These are phyloP conservation scores for Luscinia megarhynchos DNA, from an alignment of 2,797 vertebrate genomes.

Conservation along the genomic window DNA sequence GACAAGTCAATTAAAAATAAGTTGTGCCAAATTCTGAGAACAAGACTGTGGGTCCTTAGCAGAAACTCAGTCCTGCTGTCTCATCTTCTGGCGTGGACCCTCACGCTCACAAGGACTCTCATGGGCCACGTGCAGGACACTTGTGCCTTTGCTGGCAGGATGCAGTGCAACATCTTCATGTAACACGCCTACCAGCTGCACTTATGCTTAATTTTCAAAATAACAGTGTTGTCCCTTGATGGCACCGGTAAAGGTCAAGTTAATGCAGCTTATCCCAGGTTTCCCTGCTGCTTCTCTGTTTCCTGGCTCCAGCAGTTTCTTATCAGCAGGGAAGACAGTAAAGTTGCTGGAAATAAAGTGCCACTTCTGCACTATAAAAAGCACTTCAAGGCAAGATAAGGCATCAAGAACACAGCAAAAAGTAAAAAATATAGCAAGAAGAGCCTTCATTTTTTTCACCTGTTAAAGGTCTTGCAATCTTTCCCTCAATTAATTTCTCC, in stretches of 20 bases:
- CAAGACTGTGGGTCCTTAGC: not conserved
- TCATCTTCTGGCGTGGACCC: not conserved
- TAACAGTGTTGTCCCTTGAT: not conserved
- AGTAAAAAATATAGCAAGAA: not conserved
- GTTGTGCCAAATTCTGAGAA: not conserved
- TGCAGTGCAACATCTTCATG: not conserved
- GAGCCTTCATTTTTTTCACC: not conserved
- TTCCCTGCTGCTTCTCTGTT: not conserved
- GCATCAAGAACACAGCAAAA: not conserved
- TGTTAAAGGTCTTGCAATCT: not conserved
- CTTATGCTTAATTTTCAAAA: not conserved
- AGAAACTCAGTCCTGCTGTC: not conserved
- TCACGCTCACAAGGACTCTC: not conserved
- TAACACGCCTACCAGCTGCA: not conserved
- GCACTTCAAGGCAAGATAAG: not conserved
- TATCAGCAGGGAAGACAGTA: not conserved
- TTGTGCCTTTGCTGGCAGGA: not conserved
- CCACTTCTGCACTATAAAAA: not conserved
- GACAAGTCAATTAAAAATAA: not conserved
- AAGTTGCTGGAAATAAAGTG: not conserved
- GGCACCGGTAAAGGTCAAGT: not conserved
- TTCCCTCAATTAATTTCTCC: not conserved
- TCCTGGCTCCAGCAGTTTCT: not conserved
- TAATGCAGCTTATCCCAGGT: not conserved
- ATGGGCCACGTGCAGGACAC: accelerated